These are phyloP conservation scores for Catharus bicknelli DNA, from an alignment of 2,113 vertebrate species.

Conservation along the genomic window DNA sequence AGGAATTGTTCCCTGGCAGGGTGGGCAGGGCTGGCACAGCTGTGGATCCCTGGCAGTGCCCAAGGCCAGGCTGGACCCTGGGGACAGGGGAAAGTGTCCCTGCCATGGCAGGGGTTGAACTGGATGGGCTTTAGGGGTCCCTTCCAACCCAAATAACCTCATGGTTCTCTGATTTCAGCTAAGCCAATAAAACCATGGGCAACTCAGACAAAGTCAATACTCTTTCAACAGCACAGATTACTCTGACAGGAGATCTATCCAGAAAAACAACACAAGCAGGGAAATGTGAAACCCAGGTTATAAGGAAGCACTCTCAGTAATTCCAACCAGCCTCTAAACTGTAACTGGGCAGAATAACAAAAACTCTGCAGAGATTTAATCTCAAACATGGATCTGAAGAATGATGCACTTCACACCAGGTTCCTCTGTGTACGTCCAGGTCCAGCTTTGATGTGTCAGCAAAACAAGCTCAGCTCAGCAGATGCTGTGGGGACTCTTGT, in stretches of 20 bases:
- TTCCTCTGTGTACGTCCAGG: not conserved
- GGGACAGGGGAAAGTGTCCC: not conserved
- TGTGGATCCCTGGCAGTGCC: not conserved
- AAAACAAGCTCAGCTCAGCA: not conserved
- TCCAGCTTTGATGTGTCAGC: not conserved
- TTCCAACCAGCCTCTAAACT: not conserved
- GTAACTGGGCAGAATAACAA: not conserved
- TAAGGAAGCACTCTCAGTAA: not conserved
- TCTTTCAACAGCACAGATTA: not conserved
- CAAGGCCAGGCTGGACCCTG: accelerated
- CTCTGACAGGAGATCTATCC: not conserved
- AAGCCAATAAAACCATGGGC: not conserved
- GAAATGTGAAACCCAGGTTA: not conserved
- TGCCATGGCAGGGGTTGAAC: not conserved
- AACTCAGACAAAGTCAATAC: not conserved
- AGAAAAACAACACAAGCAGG: not conserved
- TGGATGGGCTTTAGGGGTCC: not conserved
- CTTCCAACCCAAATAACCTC: not conserved
- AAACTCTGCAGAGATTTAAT: not conserved
- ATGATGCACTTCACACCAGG: not conserved
- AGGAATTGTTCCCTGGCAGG: not conserved
- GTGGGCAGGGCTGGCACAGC: not conserved
- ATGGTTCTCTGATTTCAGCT: not conserved
- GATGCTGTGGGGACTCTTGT: not conserved
- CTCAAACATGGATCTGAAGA: not conserved